Evolutionary conservation across 2,113 vertebrate genomes (phyloP).

Genomic region (Struthidea cinerea): DNA sequence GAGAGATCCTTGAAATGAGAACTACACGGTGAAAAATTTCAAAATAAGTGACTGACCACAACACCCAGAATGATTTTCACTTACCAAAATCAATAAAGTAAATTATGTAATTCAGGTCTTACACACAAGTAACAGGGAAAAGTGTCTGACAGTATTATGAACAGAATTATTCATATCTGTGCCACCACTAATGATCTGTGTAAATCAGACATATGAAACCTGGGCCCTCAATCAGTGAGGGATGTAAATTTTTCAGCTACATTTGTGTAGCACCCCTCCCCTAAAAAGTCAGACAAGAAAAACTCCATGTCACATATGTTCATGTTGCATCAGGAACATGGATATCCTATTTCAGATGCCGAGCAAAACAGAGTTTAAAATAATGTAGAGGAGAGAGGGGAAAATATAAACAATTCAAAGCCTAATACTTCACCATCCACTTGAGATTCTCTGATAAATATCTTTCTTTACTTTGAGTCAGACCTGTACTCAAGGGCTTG

Average conservation of each 20-base stretch:
- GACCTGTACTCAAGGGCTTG: neutral
- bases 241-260: neutral
- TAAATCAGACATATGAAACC: neutral
- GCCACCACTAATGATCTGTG: neutral
- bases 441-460: neutral
- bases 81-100: neutral
- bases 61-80: neutral
- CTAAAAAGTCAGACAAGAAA: neutral
- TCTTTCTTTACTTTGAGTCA: neutral
- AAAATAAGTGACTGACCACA: neutral
- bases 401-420: neutral
- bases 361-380: neutral
- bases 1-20: neutral
- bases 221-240: neutral
- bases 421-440: neutral
- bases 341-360: neutral
- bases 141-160: neutral
- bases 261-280: neutral
- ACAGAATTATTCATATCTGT: neutral
- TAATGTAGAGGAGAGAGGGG: neutral
- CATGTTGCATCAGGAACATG: neutral
- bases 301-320: neutral
- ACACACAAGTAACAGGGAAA: neutral
- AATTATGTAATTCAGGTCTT: neutral
- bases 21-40: neutral